A percentile compares a stretch with the other conserved stretches of the same genome.
These are phyloP conservation scores for Thunnus thynnus DNA, from an alignment of 2,113 vertebrate genomes.

Conservation along the genomic window DNA sequence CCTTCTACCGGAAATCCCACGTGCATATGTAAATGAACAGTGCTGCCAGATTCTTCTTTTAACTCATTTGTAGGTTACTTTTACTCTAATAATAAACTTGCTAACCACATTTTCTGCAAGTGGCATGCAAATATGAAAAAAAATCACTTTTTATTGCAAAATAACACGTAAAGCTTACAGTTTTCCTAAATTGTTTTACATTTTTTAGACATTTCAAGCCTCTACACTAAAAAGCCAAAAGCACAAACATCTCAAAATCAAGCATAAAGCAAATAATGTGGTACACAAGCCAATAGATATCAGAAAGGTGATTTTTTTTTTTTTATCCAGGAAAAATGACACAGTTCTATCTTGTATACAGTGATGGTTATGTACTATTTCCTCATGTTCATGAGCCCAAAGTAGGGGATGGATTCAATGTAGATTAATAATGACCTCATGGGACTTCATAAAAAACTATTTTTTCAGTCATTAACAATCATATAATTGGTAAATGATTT, in stretches of 20 bases:
- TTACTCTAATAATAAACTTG: background rate
- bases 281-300: background rate
- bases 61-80: background rate
- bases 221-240: too few species aligned
- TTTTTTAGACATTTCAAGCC: too few species aligned
- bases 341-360: background rate
- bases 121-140: too few species aligned
- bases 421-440: background rate
- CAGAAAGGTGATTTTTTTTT: background rate
- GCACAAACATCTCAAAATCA: too few species aligned
- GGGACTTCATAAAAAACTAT: background rate
- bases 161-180: too few species aligned
- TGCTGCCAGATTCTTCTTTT: background rate
- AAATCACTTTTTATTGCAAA: too few species aligned
- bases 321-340: background rate
- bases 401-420: background rate
- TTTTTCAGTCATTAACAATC: conserved; percentile 5
- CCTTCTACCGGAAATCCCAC: background rate
- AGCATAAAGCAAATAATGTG: too few species aligned
- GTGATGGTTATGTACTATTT: background rate
- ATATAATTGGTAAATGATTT: background rate
- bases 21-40: conserved; percentile 6
- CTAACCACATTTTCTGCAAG: too few species aligned
- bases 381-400: background rate
- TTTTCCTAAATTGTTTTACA: too few species aligned